Conservation (phyloP, 2,113 vertebrate genomes). For the Brachionichthys hirsutus region DNA sequence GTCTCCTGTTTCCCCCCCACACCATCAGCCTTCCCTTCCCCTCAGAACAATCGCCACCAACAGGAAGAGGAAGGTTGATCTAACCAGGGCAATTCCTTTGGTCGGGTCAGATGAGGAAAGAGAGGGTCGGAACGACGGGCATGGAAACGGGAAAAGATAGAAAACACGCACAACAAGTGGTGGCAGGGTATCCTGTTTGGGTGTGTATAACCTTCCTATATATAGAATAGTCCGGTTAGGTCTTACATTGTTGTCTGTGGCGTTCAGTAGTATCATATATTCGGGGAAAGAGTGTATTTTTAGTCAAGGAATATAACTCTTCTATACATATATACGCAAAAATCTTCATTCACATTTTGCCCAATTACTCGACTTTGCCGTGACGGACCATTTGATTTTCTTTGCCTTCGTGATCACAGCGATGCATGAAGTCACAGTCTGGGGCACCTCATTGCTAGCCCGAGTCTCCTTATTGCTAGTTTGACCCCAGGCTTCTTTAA, state of each 20-base stretch:
- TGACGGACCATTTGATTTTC: no score
- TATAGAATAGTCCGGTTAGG: conserved; percentile 27
- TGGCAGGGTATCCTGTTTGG: conserved; percentile 51
- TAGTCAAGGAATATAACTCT: no score
- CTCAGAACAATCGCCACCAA: conserved; percentile 63
- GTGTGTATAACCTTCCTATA: conserved; percentile 37
- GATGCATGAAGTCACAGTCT: conserved; percentile 9
- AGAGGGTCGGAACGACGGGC: conserved; percentile 46
- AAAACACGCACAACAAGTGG: conserved; percentile 26
- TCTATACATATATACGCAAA: no score
- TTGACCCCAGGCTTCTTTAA: conserved; percentile 56
- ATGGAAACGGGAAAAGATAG: conserved; percentile 46
- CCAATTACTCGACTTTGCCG: no score
- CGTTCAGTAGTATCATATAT: background rate
- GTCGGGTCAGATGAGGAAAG: conserved; percentile 41
- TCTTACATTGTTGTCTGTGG: background rate
- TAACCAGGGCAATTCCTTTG: conserved; percentile 62
- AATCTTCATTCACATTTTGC: no score
- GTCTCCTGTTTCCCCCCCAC: conserved; percentile 24
- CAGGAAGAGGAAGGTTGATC: conserved; percentile 70
- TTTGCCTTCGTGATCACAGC: no score
- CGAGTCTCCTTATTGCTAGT: conserved; percentile 46
- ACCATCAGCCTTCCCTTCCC: conserved; percentile 62
- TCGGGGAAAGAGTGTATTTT: background rate
- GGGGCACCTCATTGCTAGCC: conserved; percentile 7